phyloP scores from a whole-genome alignment of 1,140 invertebrate species.

The Caenorhabditis remanei region DNA sequence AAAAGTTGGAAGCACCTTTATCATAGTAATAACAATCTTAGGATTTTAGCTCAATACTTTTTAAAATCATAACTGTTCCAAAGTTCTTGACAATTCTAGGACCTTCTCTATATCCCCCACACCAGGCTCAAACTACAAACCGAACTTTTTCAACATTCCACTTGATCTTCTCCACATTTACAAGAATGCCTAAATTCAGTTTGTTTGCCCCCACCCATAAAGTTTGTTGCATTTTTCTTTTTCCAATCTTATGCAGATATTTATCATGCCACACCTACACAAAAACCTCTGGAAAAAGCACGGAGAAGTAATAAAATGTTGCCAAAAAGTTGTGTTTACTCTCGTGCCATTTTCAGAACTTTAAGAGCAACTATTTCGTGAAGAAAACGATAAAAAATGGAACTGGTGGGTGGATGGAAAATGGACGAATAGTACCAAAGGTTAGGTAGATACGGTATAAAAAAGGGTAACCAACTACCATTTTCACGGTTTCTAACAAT shows the following conservation, averaged over 20 bases:
- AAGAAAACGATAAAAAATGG: background rate
- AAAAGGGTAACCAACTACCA: too few species aligned
- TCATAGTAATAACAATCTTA: too few species aligned
- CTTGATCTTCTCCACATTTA: background rate
- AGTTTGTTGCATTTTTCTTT: conserved; percentile 9
- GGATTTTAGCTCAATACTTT: too few species aligned
- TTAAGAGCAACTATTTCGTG: background rate
- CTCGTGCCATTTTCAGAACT: background rate
- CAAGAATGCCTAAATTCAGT: background rate
- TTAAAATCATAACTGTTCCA: too few species aligned
- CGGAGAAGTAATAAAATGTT: background rate
- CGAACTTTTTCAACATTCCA: background rate
- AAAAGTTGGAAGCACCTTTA: too few species aligned
- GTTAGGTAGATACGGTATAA: too few species aligned
- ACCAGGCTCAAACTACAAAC: too few species aligned
- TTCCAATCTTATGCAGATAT: background rate
- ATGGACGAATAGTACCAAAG: background rate
- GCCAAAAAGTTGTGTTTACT: background rate
- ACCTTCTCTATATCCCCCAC: too few species aligned
- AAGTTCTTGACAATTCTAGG: too few species aligned
- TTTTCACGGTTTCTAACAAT: too few species aligned
- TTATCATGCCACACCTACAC: conserved; percentile 1
- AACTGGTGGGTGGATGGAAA: background rate
- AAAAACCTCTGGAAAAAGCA: background rate
- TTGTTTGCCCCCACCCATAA: conserved; percentile 2